phyloP scores from a whole-genome alignment of 2,113 vertebrate genomes.

The Perccottus glenii region DNA sequence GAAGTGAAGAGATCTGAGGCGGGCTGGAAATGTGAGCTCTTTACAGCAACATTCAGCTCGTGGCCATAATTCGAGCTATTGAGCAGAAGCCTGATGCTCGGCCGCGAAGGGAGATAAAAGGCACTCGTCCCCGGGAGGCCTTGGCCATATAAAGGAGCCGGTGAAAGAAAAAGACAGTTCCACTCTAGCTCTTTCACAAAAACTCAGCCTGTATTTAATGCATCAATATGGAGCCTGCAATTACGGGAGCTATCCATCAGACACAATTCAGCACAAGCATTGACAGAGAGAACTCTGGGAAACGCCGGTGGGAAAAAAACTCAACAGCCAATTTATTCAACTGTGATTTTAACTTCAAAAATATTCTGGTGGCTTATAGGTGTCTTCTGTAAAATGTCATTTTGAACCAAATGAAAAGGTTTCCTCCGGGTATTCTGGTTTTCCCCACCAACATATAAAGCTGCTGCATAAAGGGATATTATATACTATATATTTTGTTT shows the following conservation, averaged over 20 bases:
- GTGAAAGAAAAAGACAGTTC: not conserved
- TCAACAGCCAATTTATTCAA: not conserved
- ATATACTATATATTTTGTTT: too few relatives aligned
- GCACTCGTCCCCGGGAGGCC: conserved; percentile 12
- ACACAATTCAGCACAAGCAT: not conserved
- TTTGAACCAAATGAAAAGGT: too few relatives aligned
- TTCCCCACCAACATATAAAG: too few relatives aligned
- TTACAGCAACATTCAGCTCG: conserved; percentile 11
- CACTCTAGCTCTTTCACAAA: conserved; percentile 12
- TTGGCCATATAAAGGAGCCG: not conserved
- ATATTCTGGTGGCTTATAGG: not conserved
- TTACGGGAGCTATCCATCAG: conserved; percentile 64
- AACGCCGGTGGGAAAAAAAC: not conserved
- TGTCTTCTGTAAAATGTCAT: too few relatives aligned
- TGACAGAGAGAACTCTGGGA: not conserved
- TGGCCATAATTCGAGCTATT: conserved; percentile 26
- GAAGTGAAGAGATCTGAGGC: not conserved
- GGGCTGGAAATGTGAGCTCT: conserved; percentile 13
- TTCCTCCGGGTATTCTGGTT: too few relatives aligned
- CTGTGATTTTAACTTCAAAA: not conserved
- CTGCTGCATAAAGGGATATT: too few relatives aligned
- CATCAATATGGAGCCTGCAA: conserved; percentile 28
- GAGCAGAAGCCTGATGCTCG: conserved; percentile 11
- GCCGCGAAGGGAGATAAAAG: conserved; percentile 33
- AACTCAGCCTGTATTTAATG: conserved; percentile 25